phyloP scores from a whole-genome alignment of 2,797 vertebrate species.

The Spea hammondii region DNA sequence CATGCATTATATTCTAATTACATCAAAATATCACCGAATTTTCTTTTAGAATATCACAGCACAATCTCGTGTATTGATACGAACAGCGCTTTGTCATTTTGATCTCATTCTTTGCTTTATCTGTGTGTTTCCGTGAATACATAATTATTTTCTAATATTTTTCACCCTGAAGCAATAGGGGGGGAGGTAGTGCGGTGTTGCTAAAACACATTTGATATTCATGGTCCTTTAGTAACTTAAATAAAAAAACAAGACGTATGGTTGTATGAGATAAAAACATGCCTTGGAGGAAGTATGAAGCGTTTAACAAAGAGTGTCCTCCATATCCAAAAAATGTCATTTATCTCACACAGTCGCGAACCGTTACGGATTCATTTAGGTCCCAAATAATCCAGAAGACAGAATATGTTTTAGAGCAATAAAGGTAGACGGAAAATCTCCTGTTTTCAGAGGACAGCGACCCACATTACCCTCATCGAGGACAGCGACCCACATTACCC shows the following conservation, averaged over 20 bases:
- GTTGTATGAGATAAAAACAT: slow-evolving; percentile 56
- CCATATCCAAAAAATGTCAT: slow-evolving; percentile 54
- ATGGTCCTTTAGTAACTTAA: slow-evolving; percentile 45
- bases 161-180: slow-evolving; percentile 42
- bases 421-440: not conserved
- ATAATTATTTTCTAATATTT: slow-evolving; percentile 48
- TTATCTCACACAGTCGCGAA: slow-evolving; percentile 58
- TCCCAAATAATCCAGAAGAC: slow-evolving; percentile 5
- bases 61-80: slow-evolving; percentile 52
- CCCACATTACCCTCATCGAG: too few relatives aligned
- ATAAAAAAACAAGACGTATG: slow-evolving; percentile 51
- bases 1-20: slow-evolving; percentile 38
- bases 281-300: slow-evolving; percentile 56
- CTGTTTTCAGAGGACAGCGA: too few relatives aligned
- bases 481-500: too few relatives aligned
- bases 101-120: not conserved
- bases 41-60: slow-evolving; percentile 39
- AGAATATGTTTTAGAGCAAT: too few relatives aligned
- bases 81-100: not conserved
- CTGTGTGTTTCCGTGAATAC: slow-evolving; percentile 43
- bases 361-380: slow-evolving; percentile 42
- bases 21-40: slow-evolving; percentile 27
- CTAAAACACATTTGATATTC: slow-evolving; percentile 54
- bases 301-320: slow-evolving; percentile 50
- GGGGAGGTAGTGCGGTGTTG: slow-evolving; percentile 13